A percentile compares a stretch with the other conserved stretches of the same genome.
Conservation (phyloP, 53 echinoderm and acorn worm species). For the Echinometra lucunter region DNA sequence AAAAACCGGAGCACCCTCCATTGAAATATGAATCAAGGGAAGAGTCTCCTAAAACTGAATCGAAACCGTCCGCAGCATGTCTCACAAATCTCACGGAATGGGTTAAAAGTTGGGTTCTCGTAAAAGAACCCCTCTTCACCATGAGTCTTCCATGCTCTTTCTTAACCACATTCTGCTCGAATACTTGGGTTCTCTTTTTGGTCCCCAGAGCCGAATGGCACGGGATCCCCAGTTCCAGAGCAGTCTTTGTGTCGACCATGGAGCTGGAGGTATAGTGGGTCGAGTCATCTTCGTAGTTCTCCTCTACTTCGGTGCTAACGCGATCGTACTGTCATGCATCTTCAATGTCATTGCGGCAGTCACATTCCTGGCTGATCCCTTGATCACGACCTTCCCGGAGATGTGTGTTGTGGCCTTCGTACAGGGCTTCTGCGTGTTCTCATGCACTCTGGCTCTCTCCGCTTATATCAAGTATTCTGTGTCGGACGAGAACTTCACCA, state of each 20-base stretch:
- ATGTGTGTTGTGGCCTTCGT: constrained; percentile 31
- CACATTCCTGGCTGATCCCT: not conserved
- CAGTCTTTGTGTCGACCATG: constrained; percentile 4
- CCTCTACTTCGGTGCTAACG: not conserved
- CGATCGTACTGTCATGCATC: not conserved
- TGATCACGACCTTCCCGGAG: not conserved
- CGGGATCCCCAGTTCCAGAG: not conserved
- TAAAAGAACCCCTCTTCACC: not conserved
- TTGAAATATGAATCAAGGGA: too few species aligned
- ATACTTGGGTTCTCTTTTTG: constrained; percentile 26
- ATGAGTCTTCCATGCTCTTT: not conserved
- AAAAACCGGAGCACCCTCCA: not conserved
- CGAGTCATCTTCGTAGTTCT: not conserved
- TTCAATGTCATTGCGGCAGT: not conserved
- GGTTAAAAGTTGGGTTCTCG: not conserved
- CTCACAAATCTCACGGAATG: not conserved
- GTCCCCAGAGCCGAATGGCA: constrained; percentile 41
- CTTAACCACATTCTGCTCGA: not conserved
- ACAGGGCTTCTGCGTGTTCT: constrained; percentile 2
- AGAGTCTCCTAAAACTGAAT: too few species aligned
- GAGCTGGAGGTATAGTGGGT: not conserved
- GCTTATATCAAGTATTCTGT: not conserved
- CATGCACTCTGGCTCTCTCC: not conserved
- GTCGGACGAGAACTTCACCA: not conserved
- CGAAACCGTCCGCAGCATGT: not conserved